A percentile compares a stretch with the other conserved stretches of the same genome.
Evolutionary conservation across 2,113 vertebrate species (phyloP).

Genomic region (Callionymus lyra): DNA sequence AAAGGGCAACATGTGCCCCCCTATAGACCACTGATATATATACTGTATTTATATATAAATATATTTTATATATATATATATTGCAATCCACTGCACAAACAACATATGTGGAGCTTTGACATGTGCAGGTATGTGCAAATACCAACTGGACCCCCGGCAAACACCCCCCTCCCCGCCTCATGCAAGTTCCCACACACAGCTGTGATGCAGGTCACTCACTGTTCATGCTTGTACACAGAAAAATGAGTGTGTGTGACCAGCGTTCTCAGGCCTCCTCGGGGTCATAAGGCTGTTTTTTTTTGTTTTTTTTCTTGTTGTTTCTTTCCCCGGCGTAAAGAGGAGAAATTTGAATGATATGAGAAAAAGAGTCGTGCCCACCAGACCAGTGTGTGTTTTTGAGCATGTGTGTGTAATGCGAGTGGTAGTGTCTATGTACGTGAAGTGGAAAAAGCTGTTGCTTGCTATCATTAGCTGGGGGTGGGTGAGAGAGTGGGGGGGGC

Average conservation of each 20-base stretch:
- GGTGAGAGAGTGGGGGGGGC: conserved; percentile 46
- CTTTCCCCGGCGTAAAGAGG: conserved; percentile 64
- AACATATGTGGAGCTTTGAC: conserved; percentile 12
- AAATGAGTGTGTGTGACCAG: conserved; percentile 1
- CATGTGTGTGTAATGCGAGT: conserved; percentile 47
- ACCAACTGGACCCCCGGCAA: conserved; percentile 21
- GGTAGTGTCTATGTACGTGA: conserved; percentile 48
- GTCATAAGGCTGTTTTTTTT: conserved; percentile 57
- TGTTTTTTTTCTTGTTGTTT: no score
- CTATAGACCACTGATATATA: no score
- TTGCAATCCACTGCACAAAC: no score
- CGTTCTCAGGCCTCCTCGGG: conserved; percentile 58
- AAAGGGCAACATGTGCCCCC: no score
- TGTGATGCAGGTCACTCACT: conserved; percentile 56
- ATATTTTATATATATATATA: no score
- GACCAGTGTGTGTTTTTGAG: conserved; percentile 35
- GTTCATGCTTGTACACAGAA: conserved; percentile 14
- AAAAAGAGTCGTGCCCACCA: conserved; percentile 50
- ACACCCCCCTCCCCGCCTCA: conserved; percentile 32
- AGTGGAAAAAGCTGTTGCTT: conserved; percentile 76
- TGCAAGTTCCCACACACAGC: conserved; percentile 59
- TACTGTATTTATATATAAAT: no score
- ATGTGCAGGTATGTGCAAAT: conserved; percentile 37
- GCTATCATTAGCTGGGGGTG: conserved; percentile 69
- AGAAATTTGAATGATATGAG: conserved; percentile 60